These are phyloP conservation scores for Procavia capensis DNA, from an alignment of 2,113 vertebrate genomes.

Conservation along the genomic window DNA sequence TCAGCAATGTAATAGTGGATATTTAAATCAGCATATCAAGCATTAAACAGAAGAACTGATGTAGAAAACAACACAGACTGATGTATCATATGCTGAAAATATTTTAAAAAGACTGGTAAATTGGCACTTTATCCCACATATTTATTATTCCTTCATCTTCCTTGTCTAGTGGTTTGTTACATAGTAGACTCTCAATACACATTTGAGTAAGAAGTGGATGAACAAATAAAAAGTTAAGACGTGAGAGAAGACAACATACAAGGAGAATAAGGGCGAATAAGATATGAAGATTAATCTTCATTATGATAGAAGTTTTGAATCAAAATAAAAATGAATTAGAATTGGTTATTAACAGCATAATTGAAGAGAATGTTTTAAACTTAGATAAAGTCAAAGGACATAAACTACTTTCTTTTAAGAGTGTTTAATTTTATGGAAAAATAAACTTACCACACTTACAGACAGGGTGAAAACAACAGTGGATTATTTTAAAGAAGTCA, in stretches of 20 bases:
- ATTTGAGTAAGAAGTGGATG: background rate
- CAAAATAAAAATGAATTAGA: conserved; percentile 37
- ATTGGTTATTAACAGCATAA: conserved; percentile 16
- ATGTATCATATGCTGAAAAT: background rate
- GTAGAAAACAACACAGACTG: background rate
- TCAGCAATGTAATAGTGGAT: background rate
- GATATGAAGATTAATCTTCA: background rate
- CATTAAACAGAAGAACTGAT: background rate
- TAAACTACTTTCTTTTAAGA: background rate
- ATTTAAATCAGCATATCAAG: conserved; percentile 8
- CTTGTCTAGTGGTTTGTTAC: background rate
- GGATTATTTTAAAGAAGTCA: background rate
- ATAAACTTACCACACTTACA: background rate
- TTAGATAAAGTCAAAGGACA: conserved; percentile 9
- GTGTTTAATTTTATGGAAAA: conserved; percentile 34
- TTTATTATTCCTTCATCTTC: background rate
- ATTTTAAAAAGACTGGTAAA: background rate
- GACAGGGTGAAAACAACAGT: background rate
- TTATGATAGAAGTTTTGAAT: background rate
- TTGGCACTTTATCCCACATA: background rate
- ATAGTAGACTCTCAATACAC: background rate
- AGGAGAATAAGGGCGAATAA: background rate
- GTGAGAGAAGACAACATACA: background rate
- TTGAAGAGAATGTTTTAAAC: conserved; percentile 1
- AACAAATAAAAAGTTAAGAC: conserved; percentile 8